Evolutionary conservation across 2,797 vertebrate genomes (phyloP).

Genomic region (Leptoclinus maculatus): DNA sequence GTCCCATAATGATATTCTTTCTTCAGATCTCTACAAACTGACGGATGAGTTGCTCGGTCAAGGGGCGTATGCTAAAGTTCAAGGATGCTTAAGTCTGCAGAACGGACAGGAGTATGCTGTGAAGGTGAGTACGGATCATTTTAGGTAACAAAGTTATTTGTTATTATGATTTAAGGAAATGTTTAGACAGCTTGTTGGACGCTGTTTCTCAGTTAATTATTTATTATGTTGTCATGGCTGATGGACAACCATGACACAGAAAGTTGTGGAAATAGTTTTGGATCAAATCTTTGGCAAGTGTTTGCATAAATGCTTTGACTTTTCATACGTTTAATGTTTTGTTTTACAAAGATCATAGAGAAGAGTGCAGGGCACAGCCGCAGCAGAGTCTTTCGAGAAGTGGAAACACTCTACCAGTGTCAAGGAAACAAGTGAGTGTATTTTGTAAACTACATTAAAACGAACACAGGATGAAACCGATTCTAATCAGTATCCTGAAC

Average conservation of each 20-base stretch:
- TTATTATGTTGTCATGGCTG: not conserved
- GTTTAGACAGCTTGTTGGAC: not conserved
- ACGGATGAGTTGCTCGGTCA: constrained; percentile 95
- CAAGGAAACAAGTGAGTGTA: constrained; percentile 93
- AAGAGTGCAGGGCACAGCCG: constrained; percentile 94
- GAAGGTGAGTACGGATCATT: constrained; percentile 83
- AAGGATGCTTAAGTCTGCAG: constrained; percentile 93
- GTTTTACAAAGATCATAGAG: constrained; percentile 90
- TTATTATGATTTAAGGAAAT: not conserved
- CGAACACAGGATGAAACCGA: not conserved
- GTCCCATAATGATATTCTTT: constrained; percentile 28
- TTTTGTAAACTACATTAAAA: not conserved
- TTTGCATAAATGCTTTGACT: not conserved
- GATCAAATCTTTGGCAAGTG: not conserved
- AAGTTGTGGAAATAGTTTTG: not conserved
- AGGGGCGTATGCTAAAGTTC: constrained; percentile 96
- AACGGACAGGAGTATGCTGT: constrained; percentile 95
- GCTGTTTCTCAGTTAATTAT: not conserved
- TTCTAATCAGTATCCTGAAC: constrained; percentile 27
- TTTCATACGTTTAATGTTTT: not conserved
- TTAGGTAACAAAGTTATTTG: not conserved
- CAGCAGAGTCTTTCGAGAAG: constrained; percentile 94
- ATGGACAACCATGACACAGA: not conserved
- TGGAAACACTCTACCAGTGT: constrained; percentile 97
- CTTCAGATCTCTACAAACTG: constrained; percentile 91